Evolutionary conservation across 2,888 invertebrate species (phyloP).

Genomic region (Drosophila subquinaria): DNA sequence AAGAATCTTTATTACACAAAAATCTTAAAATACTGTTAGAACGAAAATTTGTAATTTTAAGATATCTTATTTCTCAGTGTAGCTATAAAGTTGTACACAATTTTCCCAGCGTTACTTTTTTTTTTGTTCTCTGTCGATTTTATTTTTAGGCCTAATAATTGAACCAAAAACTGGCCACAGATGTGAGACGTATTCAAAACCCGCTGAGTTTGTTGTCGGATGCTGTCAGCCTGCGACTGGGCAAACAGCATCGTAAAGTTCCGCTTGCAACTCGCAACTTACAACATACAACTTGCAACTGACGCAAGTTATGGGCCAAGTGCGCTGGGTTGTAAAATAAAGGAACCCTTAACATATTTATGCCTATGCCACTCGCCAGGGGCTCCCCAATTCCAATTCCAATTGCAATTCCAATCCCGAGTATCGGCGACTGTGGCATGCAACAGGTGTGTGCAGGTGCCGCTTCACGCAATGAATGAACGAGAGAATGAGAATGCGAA

Average conservation of each 20-base stretch:
- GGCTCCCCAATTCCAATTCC: slow-evolving; percentile 29
- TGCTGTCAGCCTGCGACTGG: slow-evolving; percentile 62
- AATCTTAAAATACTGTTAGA: too few species aligned
- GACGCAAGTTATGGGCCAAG: slow-evolving; percentile 54
- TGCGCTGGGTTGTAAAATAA: background rate
- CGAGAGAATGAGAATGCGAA: background rate
- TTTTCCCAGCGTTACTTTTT: background rate
- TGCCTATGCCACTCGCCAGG: slow-evolving; percentile 54
- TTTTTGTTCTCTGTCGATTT: slow-evolving; percentile 2
- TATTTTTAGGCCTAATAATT: background rate
- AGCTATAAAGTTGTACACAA: background rate
- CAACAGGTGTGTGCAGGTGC: slow-evolving; percentile 55
- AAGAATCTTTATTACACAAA: too few species aligned
- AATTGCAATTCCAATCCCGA: background rate
- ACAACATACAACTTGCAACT: slow-evolving; percentile 30
- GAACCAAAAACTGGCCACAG: slow-evolving; percentile 20
- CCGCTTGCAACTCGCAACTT: slow-evolving; percentile 36
- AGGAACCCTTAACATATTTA: slow-evolving; percentile 55
- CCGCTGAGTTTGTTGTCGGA: slow-evolving; percentile 67
- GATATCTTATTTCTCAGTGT: too few species aligned
- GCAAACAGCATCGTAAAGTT: slow-evolving; percentile 58
- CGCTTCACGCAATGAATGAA: slow-evolving; percentile 43
- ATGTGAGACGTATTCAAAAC: slow-evolving; percentile 18
- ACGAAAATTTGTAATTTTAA: too few species aligned
- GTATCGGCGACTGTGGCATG: slow-evolving; percentile 29